Base-by-base conservation (phyloP, 2,797 vertebrate genomes). In the Leptoclinus maculatus region DNA sequence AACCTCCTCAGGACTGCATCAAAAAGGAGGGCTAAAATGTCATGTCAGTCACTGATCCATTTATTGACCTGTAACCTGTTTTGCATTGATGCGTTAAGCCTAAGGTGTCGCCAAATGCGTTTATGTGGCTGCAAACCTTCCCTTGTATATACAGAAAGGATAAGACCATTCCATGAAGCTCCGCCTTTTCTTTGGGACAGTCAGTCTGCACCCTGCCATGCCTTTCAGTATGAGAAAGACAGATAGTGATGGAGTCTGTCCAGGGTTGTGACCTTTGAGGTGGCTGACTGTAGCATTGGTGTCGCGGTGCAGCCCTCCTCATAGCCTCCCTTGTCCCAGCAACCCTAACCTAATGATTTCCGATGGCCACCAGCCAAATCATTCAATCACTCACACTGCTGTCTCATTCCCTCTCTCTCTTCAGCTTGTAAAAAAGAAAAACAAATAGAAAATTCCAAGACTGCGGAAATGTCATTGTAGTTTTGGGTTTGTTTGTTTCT, bases 341-440 rank as follows among this genome's bases (percentile, higher is more conserved):
- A 87, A 59, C 84, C 84, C 83, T 85, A 85, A 88, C 79, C 79
- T 88, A 93, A 92, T 87, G 87, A 93, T 92, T 93, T 94, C 85
- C 87, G 71, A 90, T 88, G 71, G 81, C 71, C 81, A 83, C 83
- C 80, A 73, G 78, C 78, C 80, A 91, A 87, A 84, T 90, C 81
- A 82, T 71, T 91, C 90, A 83, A 84, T 91, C 89, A 86, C 79
- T 89, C 71, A 76, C 73, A n/a, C 57, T 49, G 73, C 79, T 67
- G 66, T 78, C 75, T 68, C 67, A 78, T 38, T 78, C 66, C 47
- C 49, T 57, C 38, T 65, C 51, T 27, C 51, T 27, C 51, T 54
- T 80, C 83, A 65, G 69, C 60, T 73, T 67, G 56, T 63, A 82
- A 10, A 79, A 81, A 84, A 27, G 67, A 9, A 47, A 21, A 47